Percentiles rank a stretch among this genome's conserved stretches.
Conservation (phyloP, 23 tunicate species). For the Corella eumyota region DNA sequence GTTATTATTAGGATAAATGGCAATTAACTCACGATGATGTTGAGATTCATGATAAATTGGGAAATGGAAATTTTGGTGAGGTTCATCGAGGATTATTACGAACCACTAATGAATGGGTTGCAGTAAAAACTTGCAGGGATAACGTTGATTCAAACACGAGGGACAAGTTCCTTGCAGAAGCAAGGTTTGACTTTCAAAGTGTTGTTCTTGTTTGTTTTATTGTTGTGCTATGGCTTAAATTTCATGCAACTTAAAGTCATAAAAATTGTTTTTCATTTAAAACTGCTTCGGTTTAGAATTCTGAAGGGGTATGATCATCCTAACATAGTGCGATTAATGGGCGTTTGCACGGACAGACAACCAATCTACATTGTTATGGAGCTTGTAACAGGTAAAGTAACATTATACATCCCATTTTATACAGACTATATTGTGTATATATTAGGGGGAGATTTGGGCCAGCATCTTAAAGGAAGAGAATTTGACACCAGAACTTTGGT, state of each 20-base stretch:
- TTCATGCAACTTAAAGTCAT: too few relatives aligned
- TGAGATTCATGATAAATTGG: conserved; percentile 35
- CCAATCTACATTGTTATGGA: conserved; percentile 90
- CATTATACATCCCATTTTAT: too few relatives aligned
- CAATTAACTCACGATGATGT: conserved; percentile 55
- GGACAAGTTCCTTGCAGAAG: conserved; percentile 82
- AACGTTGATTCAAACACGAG: conserved; percentile 51
- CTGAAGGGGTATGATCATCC: conserved; percentile 78
- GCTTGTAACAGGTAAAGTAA: conserved; percentile 47
- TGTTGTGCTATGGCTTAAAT: too few relatives aligned
- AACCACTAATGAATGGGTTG: conserved; percentile 39
- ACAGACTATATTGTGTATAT: too few relatives aligned
- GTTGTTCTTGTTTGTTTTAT: too few relatives aligned
- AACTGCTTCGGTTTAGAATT: conserved; percentile 33
- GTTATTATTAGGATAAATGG: conserved; percentile 96
- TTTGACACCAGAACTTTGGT: conserved; percentile 21
- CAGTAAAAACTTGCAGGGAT: conserved; percentile 88
- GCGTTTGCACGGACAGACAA: conserved; percentile 72
- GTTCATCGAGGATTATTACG: conserved; percentile 36
- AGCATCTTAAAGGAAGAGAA: conserved; percentile 10
- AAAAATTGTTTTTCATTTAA: background rate
- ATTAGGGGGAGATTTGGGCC: conserved; percentile 67
- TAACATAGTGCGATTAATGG: conserved; percentile 68
- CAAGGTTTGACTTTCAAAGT: conserved; percentile 37
- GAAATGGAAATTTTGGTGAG: conserved; percentile 72